phyloP scores from a whole-genome alignment of 2,113 vertebrate genomes.

The Odocoileus hemionus region DNA sequence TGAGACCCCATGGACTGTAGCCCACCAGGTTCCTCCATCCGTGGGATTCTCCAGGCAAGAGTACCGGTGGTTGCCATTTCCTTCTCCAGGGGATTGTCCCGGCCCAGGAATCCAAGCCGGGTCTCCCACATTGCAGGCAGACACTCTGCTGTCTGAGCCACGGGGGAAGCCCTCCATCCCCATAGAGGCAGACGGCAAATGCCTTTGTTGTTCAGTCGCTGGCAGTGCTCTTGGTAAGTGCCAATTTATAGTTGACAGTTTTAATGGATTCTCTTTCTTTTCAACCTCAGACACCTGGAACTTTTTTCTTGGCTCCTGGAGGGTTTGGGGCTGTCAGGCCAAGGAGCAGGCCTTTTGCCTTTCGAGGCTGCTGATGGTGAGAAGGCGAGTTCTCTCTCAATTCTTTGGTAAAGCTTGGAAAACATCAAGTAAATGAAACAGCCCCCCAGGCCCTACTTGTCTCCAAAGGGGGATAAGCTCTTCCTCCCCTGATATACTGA shows the following conservation, averaged over 20 bases:
- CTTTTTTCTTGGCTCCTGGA: not conserved
- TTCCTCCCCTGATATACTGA: not conserved
- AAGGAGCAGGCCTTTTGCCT: not conserved
- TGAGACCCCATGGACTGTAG: rapidly evolving
- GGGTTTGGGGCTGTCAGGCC: not conserved
- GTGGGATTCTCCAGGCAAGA: not conserved
- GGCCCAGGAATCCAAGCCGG: rapidly evolving
- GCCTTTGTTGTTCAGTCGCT: not conserved
- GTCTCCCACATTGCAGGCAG: not conserved
- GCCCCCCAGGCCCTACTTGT: not conserved
- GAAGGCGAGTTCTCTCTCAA: not conserved
- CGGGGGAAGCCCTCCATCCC: not conserved
- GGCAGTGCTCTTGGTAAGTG: not conserved
- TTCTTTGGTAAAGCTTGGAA: not conserved
- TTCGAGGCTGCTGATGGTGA: not conserved
- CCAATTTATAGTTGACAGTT: not conserved
- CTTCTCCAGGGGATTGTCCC: not conserved
- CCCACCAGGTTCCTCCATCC: not conserved
- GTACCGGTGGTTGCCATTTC: not conserved
- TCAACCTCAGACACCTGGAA: too few species aligned
- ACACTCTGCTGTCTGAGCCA: not conserved
- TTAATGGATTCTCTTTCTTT: not conserved
- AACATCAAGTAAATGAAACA: not conserved
- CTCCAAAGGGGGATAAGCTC: not conserved
- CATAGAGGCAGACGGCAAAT: not conserved